Evolutionary conservation across 2,888 invertebrate species (phyloP), one percentile per base, ranked within the genome.

Genomic region (Anthrax anthrax): DNA sequence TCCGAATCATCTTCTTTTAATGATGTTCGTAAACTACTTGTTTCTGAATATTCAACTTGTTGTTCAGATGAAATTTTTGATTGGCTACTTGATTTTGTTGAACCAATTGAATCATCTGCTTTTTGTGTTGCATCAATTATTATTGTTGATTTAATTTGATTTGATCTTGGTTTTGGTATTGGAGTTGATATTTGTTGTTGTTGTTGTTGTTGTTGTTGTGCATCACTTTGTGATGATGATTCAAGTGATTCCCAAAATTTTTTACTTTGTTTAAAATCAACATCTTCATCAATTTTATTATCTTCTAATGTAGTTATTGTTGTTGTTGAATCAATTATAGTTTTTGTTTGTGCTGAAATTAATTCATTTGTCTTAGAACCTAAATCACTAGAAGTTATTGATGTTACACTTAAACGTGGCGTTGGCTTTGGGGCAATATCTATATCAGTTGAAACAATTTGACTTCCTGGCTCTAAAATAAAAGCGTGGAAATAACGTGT

Each of bases 391-490:
- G 29, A 2, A 27, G 23, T 2, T 12, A 32, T 12, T 44, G 57
- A 57, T 50, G 61, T 55, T 59, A 60, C 63, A 50, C 58, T 61
- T 52, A 60, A 60, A 50, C 73, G 68, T 44, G 73, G 73, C 59
- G 70, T 72, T 54, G 73, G 72, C 64, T 68, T 70, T 51, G 73
- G 72, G 56, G 61, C 53, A 52, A 56, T 52, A 50, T 58, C 57
- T 58, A 67, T 60, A 57, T 55, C 55, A 46, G 53, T 48, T 42
- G 53, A 50, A 46, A 49, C 51, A 47, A 45, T 39, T 54, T 63
- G 64, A 59, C 58, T 63, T 62, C 62, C 61, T 65, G 65, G 60
- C 61, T 67, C 68, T 67, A 69, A 66, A 65, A 65, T 58, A 64
- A 65, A 59, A 57, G 58, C 58, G 57, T 55, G 50, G 57, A 58